A percentile compares a stretch with the other conserved stretches of the same genome.
These are phyloP conservation scores for Drosophila kuntzei DNA, from an alignment of 2,888 invertebrate genomes.

Conservation along the genomic window DNA sequence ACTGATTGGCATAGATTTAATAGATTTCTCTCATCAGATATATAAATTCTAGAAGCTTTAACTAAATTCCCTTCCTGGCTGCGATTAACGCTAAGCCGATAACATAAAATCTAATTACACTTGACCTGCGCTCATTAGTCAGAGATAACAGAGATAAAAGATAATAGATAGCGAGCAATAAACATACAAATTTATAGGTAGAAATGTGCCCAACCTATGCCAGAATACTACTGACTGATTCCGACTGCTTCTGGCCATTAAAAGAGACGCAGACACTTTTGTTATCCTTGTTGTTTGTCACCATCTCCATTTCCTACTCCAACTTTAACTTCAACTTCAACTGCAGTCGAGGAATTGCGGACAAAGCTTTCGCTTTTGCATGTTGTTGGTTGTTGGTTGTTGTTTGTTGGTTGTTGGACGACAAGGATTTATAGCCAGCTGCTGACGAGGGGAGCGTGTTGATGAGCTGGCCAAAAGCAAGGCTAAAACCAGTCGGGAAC, in stretches of 20 bases:
- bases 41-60: background rate
- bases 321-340: slow-evolving; percentile 6
- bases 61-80: background rate
- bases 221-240: background rate
- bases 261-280: slow-evolving; percentile 65
- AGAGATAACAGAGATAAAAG: slow-evolving; percentile 8
- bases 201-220: background rate
- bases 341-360: slow-evolving; percentile 27
- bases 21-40: too few species aligned
- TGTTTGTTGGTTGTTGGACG: slow-evolving; percentile 32
- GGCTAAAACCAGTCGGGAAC: slow-evolving; percentile 1
- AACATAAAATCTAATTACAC: slow-evolving; percentile 66
- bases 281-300: slow-evolving; percentile 39
- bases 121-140: slow-evolving; percentile 67
- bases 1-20: too few species aligned
- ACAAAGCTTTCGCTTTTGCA: slow-evolving; percentile 60
- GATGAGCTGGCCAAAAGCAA: slow-evolving; percentile 53
- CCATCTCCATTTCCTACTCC: too few species aligned
- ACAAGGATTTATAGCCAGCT: slow-evolving; percentile 82
- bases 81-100: slow-evolving; percentile 55
- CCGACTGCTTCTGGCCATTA: slow-evolving; percentile 23
- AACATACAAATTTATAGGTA: slow-evolving; percentile 27
- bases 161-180: slow-evolving; percentile 24
- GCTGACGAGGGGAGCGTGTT: slow-evolving; percentile 49
- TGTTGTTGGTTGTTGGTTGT: slow-evolving; percentile 33